Conservation (phyloP, 2,113 vertebrate species). For the Ptilonorhynchus violaceus region DNA sequence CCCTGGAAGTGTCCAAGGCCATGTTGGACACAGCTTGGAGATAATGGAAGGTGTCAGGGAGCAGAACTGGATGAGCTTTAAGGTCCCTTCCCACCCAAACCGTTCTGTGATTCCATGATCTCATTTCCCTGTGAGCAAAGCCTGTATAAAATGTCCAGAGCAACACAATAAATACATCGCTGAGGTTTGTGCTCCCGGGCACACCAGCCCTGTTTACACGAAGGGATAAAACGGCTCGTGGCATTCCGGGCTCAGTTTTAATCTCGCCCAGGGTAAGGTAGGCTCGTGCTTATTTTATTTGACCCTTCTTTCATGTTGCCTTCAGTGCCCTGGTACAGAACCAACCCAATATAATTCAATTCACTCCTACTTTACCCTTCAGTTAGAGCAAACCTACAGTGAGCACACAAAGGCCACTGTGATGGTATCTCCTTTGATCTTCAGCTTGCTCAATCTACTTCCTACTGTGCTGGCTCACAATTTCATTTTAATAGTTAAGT, state of each 20-base stretch:
- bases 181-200: neutral
- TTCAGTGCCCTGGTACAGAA: conserved; percentile 3
- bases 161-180: neutral
- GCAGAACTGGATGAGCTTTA: neutral
- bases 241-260: neutral
- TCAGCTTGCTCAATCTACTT: conserved; percentile 53
- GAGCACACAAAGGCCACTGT: conserved; percentile 28
- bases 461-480: conserved; percentile 55
- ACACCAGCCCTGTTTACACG: neutral
- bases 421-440: conserved; percentile 65
- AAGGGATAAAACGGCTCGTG: neutral
- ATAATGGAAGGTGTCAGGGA: accelerated
- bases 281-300: neutral
- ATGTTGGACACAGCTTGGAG: accelerated
- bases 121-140: neutral
- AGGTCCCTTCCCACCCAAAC: neutral
- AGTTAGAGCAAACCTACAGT: conserved; percentile 49
- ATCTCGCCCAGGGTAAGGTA: neutral
- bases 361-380: conserved; percentile 44
- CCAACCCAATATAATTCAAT: conserved; percentile 33
- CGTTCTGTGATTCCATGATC: no score
- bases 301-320: conserved; percentile 35
- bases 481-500: conserved; percentile 72
- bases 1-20: no score
- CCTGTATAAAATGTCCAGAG: accelerated